Base-by-base conservation (phyloP, 2,113 vertebrate genomes). In the Alaudala cheleensis region DNA sequence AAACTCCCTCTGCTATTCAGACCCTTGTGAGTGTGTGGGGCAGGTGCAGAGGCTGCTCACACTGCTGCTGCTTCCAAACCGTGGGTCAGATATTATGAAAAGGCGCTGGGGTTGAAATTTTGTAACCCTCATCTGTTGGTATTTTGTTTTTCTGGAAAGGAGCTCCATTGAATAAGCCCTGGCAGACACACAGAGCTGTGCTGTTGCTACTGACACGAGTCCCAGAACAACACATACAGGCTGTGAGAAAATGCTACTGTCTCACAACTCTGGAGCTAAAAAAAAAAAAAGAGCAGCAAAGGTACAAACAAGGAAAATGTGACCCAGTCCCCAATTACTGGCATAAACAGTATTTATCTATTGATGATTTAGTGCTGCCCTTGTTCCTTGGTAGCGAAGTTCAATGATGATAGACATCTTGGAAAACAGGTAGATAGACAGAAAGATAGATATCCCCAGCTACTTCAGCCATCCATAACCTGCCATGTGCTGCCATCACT, bases 221-320 rank as follows among this genome's bases (percentile, higher is more conserved):
- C 93, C 85, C 95, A 95, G 26, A 96, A 70, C 71, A 92, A 71
- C 79, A 78, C 85, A 72, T 39, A 42, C 45, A 64, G 88, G 44
- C 88, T 94, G 82, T 92, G 93, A 96, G 85, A 96, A 97, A 97
- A 86, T 71, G 76, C 72, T 78, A 56, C 93, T 71, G 81, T 91
- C 91, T 94, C 74, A 79, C 70, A 72, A 70, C 33, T 14, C 40
- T 1, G 10, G 26, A 42, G n/a, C 24, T 33, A 0, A 21, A 28
- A 33, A 15, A 18, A 47, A 81, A 39, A 45, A 73, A 47, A 42
- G 28, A 85, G 54, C 58, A 82, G 45, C 50, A 45, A 69, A 95
- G 71, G 64, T 90, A 40, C 34, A 71, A 94, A 79, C 34, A 79
- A 76, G 57, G 80, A 71, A 92, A 95, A 80, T 56, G 54, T 91